A percentile compares a stretch with the other conserved stretches of the same genome.
These are phyloP conservation scores for Diadema setosum DNA, from an alignment of 35 echinoderm and acorn worm genomes.

Conservation along the genomic window DNA sequence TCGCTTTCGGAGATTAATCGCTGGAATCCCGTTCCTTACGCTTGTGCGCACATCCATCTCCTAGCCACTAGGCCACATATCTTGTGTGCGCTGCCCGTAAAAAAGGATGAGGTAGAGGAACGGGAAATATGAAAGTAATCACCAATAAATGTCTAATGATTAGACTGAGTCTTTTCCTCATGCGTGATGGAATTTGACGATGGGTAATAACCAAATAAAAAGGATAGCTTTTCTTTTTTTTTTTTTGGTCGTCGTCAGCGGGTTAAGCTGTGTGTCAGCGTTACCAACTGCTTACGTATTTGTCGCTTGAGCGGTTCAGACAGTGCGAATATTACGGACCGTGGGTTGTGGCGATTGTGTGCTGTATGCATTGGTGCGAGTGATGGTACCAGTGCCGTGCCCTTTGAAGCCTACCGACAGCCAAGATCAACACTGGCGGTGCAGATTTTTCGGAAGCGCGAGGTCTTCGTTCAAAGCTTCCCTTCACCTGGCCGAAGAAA, in stretches of 20 bases:
- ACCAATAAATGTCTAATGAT: background rate
- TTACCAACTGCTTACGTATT: no score
- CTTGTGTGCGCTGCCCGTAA: background rate
- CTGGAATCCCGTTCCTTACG: background rate
- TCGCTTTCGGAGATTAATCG: slow-evolving; percentile 1
- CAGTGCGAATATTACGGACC: no score
- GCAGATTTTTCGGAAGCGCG: background rate
- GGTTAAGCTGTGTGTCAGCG: no score
- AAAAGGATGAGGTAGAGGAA: background rate
- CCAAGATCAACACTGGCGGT: background rate
- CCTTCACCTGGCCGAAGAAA: no score
- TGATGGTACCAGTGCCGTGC: background rate
- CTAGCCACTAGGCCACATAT: background rate
- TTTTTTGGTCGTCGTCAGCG: no score
- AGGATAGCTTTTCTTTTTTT: no score
- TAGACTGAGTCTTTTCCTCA: background rate
- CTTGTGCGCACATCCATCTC: background rate
- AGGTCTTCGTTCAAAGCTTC: no score
- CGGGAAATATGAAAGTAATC: slow-evolving; percentile 12
- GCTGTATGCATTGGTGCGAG: background rate
- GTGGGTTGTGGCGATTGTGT: background rate
- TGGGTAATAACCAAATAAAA: no score
- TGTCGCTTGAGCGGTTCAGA: no score
- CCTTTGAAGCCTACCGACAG: background rate
- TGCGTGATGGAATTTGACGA: background rate